Evolutionary conservation across 23 tunicate species (phyloP), one percentile per base, ranked within the genome.

Genomic region (Trididemnum nubilum): DNA sequence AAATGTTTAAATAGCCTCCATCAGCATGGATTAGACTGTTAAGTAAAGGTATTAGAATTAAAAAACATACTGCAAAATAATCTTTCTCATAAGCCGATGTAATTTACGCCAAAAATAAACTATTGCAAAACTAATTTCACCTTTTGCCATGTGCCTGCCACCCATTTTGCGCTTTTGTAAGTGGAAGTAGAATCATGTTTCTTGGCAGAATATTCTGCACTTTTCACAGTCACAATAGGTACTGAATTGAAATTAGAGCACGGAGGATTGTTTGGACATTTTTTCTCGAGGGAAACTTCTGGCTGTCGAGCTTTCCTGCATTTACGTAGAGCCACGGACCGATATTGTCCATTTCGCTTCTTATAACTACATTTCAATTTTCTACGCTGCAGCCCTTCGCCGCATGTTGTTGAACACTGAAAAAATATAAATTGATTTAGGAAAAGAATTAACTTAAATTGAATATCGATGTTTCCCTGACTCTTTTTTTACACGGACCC

Each of bases 391-490:
- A 83, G 52, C 0, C 98, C 98, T 3, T 51, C 78, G 23, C 93
- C 98, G 69, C 98, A 93, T 2, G 89, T 87, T 2, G 59, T 71
- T 2, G 98, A 93, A 44, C 98, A 93, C 98, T 93, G 80, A 35
- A 61, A 34, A 76, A 74, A 37, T 5, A 29, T 28, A 34, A n/a
- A 29, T 63, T 63, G 22, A 21, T 15, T 22, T n/a, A n/a, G n/a
- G n/a, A n/a, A n/a, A n/a, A n/a, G n/a, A n/a, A n/a, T n/a, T n/a
- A n/a, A n/a, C n/a, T n/a, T n/a, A n/a, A n/a, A n/a, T n/a, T n/a
- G n/a, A n/a, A n/a, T n/a, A n/a, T n/a, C n/a, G n/a, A n/a, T n/a
- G n/a, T n/a, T n/a, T n/a, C n/a, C n/a, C n/a, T n/a, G n/a, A n/a
- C n/a, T n/a, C n/a, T n/a, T n/a, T n/a, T n/a, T n/a, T n/a, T n/a